A percentile compares a stretch with the other conserved stretches of the same genome.
Evolutionary conservation across 2,797 vertebrate genomes (phyloP).

Genomic region (Urophycis tenuis): DNA sequence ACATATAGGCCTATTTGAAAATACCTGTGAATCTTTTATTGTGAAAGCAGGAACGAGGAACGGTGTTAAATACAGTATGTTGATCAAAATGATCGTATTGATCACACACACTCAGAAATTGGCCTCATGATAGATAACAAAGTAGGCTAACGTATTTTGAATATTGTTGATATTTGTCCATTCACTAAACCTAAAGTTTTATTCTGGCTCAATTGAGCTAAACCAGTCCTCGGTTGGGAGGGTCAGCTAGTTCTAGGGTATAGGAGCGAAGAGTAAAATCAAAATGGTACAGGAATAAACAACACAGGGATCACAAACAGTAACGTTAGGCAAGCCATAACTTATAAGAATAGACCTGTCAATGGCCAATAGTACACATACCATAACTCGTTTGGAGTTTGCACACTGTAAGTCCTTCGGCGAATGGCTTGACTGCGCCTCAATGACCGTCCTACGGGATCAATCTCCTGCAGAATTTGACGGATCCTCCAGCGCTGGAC

Average conservation of each 20-base stretch:
- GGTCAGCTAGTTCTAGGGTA: too few species aligned
- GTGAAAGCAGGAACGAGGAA: too few species aligned
- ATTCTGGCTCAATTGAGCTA: neutral
- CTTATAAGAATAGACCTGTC: too few species aligned
- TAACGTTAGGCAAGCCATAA: neutral
- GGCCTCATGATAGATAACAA: too few species aligned
- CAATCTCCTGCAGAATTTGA: conserved; percentile 13
- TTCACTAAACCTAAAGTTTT: too few species aligned
- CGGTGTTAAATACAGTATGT: neutral
- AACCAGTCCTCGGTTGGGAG: too few species aligned
- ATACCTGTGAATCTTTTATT: too few species aligned
- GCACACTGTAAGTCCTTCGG: conserved; percentile 11
- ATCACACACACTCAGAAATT: neutral
- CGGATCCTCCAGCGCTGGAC: conserved; percentile 9
- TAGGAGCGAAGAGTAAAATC: too few species aligned
- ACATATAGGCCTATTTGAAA: too few species aligned
- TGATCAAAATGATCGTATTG: neutral
- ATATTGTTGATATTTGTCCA: too few species aligned
- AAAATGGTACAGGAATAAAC: too few species aligned
- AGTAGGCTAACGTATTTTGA: too few species aligned
- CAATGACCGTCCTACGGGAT: conserved; percentile 9
- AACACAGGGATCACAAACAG: neutral
- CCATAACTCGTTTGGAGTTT: conserved; percentile 14
- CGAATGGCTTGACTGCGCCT: neutral
- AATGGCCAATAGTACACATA: neutral